Evolutionary conservation across 1,140 invertebrate species (phyloP).

Genomic region (Dryas iulia): DNA sequence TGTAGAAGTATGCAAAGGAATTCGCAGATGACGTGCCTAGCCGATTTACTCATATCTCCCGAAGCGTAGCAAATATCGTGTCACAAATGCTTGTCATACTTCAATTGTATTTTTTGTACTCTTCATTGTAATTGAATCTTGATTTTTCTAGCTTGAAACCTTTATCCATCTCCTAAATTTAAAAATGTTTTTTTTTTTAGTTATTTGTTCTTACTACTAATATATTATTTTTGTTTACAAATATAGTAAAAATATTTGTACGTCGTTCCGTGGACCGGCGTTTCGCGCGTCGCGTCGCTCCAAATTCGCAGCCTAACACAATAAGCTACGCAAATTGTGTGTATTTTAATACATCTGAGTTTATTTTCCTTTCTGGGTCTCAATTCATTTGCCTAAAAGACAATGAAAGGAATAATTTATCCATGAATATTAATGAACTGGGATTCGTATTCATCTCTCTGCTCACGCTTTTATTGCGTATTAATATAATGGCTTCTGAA

Average conservation of each 20-base stretch:
- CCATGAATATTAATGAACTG: slow-evolving; percentile 74
- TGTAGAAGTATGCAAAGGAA: slow-evolving; percentile 69
- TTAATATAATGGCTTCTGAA: slow-evolving; percentile 68
- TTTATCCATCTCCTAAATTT: no score
- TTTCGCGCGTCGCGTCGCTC: neutral
- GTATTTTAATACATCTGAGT: slow-evolving; percentile 37
- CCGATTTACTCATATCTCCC: slow-evolving; percentile 34
- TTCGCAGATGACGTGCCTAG: slow-evolving; percentile 45
- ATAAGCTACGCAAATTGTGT: slow-evolving; percentile 18
- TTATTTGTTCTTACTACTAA: no score
- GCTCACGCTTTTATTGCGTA: slow-evolving; percentile 64
- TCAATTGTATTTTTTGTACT: neutral
- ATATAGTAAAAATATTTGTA: no score
- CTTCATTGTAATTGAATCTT: neutral
- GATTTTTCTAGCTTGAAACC: no score
- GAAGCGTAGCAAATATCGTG: slow-evolving; percentile 8
- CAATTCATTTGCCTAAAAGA: slow-evolving; percentile 65
- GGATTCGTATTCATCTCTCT: slow-evolving; percentile 64
- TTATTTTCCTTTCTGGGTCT: slow-evolving; percentile 59
- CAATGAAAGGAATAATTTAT: slow-evolving; percentile 72
- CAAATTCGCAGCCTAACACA: slow-evolving; percentile 13
- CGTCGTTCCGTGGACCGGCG: neutral
- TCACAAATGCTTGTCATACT: slow-evolving; percentile 18
- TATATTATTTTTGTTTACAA: neutral
- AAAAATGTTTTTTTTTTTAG: no score